A percentile compares a stretch with the other conserved stretches of the same genome.
Evolutionary conservation across 2,888 invertebrate species (phyloP).

Genomic region (Branchipolynoe longqiensis): DNA sequence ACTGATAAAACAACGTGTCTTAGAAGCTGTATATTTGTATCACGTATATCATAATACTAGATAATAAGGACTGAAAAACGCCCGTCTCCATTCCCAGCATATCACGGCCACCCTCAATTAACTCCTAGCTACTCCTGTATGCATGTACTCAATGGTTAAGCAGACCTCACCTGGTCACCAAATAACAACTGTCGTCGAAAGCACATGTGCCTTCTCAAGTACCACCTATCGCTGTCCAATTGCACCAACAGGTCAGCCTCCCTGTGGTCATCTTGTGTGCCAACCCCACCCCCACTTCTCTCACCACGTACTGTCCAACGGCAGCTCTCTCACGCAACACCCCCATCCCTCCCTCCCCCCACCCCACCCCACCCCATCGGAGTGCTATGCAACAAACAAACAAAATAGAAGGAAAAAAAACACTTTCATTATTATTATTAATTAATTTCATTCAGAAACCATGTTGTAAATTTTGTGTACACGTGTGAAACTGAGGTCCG

Average conservation of each 20-base stretch:
- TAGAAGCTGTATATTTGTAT: conserved; percentile 39
- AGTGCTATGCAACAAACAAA: too few relatives aligned
- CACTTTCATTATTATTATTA: background rate
- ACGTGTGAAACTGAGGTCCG: conserved; percentile 1
- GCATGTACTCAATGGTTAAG: background rate
- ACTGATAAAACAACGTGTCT: conserved; percentile 26
- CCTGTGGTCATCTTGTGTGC: background rate
- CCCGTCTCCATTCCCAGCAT: background rate
- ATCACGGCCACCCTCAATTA: conserved; percentile 14
- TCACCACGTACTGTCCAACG: too few relatives aligned
- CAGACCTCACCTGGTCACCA: background rate
- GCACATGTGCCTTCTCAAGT: conserved; percentile 32
- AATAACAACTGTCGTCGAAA: conserved; percentile 7
- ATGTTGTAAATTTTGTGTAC: background rate
- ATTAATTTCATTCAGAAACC: background rate
- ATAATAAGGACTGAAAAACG: background rate
- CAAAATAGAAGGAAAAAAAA: too few relatives aligned
- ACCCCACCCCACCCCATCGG: too few relatives aligned
- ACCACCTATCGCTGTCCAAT: conserved; percentile 3
- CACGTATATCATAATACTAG: conserved; percentile 41
- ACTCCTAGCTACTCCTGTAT: too few relatives aligned
- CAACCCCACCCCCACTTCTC: too few relatives aligned
- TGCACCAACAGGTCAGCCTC: conserved; percentile 17
- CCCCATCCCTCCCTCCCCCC: too few relatives aligned
- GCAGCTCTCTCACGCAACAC: too few relatives aligned